Base-by-base conservation (phyloP, 1,140 invertebrate species). In the Microvelia longipes region DNA sequence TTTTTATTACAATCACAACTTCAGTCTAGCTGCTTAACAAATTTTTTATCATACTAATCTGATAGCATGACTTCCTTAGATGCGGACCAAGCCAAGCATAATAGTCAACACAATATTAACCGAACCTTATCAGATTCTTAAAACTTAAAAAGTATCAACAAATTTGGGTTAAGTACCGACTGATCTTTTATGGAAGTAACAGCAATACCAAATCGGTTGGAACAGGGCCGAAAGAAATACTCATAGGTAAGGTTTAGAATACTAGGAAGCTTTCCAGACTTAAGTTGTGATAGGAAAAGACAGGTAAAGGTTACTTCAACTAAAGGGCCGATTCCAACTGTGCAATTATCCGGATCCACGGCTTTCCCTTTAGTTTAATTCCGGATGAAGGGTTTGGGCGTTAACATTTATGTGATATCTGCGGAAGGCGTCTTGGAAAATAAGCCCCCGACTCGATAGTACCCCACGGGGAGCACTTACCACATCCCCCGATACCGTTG, bases 381-480 rank as follows among this genome's bases (percentile, higher is more conserved):
- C 69, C 69, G 69, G 29, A 69, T 62, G 64, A 69, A 61, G 69
- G 69, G 61, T 69, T 69, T 28, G 29, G 69, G 69, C 69, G 69
- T 69, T 69, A 69, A 69, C 69, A 69, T 69, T 69, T 69, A 69
- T 69, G 69, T 69, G 69, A 69, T 69, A 64, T 60, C 67, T 35
- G 65, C 11, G 65, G 65, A 27, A 28, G 5, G 65, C 65, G 50
- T 64, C 69, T 69, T 60, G 25, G 69, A 69, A 69, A 69, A 69
- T 69, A 69, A 65, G 68, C 29, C 65, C 28, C 26, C 65, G 26
- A 26, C 24, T 15, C 28, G 26, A 27, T 28, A 66, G 65, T 28
- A 27, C 67, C 27, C 35, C 69, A 62, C 60, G 61, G 69, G 69
- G 69, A 69, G 61, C 64, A 15, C 69, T 69, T 68, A 25, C 35